Conservation (phyloP, 2,797 vertebrate species). For the Myioborus melanocephalus region DNA sequence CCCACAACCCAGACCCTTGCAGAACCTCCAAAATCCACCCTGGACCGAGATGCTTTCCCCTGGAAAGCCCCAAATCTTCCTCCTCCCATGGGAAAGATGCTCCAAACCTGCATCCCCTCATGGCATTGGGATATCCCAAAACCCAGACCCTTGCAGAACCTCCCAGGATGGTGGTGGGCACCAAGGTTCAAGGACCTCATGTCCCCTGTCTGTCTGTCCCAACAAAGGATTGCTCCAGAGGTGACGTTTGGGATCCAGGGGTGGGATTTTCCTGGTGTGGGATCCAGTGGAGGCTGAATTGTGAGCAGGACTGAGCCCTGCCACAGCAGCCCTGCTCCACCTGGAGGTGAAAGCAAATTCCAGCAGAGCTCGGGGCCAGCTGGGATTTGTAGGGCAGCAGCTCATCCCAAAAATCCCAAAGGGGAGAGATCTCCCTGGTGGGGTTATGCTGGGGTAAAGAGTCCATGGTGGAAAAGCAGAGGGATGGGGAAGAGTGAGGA, state of each 20-base stretch:
- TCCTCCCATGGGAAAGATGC: neutral
- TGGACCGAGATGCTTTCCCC: neutral
- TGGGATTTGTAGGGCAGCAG: neutral
- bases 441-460: rapidly evolving
- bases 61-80: neutral
- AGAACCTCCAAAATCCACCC: neutral
- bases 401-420: neutral
- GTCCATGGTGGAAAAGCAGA: neutral
- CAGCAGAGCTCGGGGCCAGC: neutral
- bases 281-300: neutral
- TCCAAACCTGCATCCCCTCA: neutral
- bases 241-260: neutral
- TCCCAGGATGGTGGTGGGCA: neutral
- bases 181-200: neutral
- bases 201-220: rapidly evolving
- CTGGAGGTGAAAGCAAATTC: slow-evolving; percentile 32
- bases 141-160: neutral
- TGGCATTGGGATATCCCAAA: neutral
- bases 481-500: rapidly evolving
- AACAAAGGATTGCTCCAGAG: rapidly evolving
- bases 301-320: neutral
- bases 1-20: too few species aligned
- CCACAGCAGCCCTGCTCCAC: slow-evolving; percentile 11
- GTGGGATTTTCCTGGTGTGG: rapidly evolving
- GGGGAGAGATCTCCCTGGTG: too few species aligned